A percentile compares a stretch with the other conserved stretches of the same genome.
These are phyloP conservation scores for Scaptomyza flava DNA, from an alignment of 2,888 invertebrate species.

Conservation along the genomic window DNA sequence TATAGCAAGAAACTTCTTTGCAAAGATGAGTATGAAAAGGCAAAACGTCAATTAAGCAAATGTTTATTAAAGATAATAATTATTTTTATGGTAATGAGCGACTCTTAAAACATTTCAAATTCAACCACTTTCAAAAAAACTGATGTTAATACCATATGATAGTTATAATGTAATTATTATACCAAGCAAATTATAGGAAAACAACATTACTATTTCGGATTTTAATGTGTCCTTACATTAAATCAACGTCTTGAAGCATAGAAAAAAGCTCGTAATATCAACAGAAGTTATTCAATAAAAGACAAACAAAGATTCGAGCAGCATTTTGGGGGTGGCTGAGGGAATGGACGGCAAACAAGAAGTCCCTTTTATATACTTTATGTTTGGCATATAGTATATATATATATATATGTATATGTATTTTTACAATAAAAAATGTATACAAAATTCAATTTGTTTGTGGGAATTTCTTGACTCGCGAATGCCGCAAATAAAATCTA, in stretches of 20 bases:
- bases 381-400: conserved; percentile 37
- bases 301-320: conserved; percentile 25
- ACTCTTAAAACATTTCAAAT: too few relatives aligned
- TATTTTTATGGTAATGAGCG: too few relatives aligned
- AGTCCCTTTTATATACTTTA: conserved; percentile 53
- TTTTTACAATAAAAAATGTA: conserved; percentile 60
- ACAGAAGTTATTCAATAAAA: not conserved
- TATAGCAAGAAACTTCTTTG: not conserved
- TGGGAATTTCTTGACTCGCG: conserved; percentile 71
- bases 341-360: conserved; percentile 52
- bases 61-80: not conserved
- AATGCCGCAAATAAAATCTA: conserved; percentile 76
- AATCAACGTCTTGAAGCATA: not conserved
- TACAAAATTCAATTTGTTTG: conserved; percentile 75
- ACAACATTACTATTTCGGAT: too few relatives aligned
- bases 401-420: conserved; percentile 23
- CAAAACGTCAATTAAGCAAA: not conserved
- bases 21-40: not conserved
- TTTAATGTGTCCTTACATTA: not conserved
- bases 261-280: not conserved
- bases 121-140: too few relatives aligned
- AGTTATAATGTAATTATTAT: too few relatives aligned
- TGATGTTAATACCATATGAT: too few relatives aligned
- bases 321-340: conserved; percentile 42
- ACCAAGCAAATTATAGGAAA: too few relatives aligned